Conservation (phyloP, 2,113 vertebrate species). For the human (Homo sapiens) region GRCh38 chr6:159105501-159106000, state of each 20-base stretch:
- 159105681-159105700: neutral
- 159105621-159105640: neutral
- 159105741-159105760: no score
- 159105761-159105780: rapidly evolving
- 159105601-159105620: neutral
- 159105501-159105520: neutral
- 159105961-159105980: neutral
- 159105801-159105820: rapidly evolving
- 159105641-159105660: neutral
- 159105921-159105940: neutral
- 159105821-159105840: neutral
- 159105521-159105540: neutral
- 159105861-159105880: rapidly evolving
- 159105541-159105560: neutral
- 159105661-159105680: no score
- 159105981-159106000: neutral
- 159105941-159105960: neutral
- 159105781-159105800: neutral
- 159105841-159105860: rapidly evolving
- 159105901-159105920: neutral
- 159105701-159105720: rapidly evolving
- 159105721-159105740: neutral
- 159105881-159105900: neutral
- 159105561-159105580: no score
- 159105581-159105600: no score